Base-by-base conservation (phyloP, 2,888 invertebrate species). In the Drosophila pseudotalamancana region DNA sequence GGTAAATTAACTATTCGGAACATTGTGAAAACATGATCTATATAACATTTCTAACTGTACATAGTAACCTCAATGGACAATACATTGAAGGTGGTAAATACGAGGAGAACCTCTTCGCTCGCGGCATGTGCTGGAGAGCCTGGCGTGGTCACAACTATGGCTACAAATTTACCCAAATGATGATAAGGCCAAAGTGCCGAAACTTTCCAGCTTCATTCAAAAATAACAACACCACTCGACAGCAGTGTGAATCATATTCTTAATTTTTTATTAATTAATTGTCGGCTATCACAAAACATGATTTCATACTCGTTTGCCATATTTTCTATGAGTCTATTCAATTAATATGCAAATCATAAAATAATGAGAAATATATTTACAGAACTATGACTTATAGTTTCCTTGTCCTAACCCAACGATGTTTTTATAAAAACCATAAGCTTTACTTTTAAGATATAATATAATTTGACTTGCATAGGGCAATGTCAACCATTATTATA, bases 121-220 rank as follows among this genome's bases (percentile, higher is more conserved):
- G 94, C 73, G 93, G 94, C 0, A 93, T 95, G 74, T 95, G 95
- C 83, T 95, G 95, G 95, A 93, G 93, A 68, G 94, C 94, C 8
- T 95, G 94, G 91, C 93, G 93, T 55, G 94, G 94, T 0, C 93
- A 94, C 0, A 93, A 92, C 72, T 93, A 93, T 50, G 94, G 95
- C 4, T 91, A 95, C 4, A 92, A 92, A 62, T 92, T 93, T 72
- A 93, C 93, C 0, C 93, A 93, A 78, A 95, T 95, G 93, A 93
- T 94, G 93, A 93, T 95, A 48, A 90, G 95, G 12, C 87, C 80
- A 1, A 86, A 76, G 40, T 80, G 80, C 31, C 63, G 80, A 21
- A 75, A 51, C 19, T 49, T 78, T 19, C 61, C 71, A 16, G 35
- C 61, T 14, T 19, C 31, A 4, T 34, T 27, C 1, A 16, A 37